These are phyloP conservation scores for Herpailurus yagouaroundi DNA, from an alignment of 2,113 vertebrate genomes.

Conservation along the genomic window DNA sequence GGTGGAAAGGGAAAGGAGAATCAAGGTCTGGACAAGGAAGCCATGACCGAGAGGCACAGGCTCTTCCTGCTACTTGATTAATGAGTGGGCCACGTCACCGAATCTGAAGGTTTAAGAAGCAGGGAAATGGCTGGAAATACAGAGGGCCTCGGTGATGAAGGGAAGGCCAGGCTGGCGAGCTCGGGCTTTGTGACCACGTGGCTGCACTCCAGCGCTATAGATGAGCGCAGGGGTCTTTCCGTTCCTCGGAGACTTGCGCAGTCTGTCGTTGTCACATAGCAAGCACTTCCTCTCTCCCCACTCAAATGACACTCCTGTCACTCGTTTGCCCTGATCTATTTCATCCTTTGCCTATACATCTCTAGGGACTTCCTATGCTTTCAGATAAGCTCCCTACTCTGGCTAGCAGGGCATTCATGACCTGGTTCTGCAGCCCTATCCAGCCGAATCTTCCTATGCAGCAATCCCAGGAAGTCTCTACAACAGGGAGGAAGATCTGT, in stretches of 20 bases:
- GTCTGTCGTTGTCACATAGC: background rate
- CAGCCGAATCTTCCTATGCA: background rate
- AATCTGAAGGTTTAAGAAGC: background rate
- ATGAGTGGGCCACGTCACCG: background rate
- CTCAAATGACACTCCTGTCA: background rate
- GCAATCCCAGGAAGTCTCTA: background rate
- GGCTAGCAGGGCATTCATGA: too few relatives aligned
- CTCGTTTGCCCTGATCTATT: background rate
- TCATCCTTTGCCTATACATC: background rate
- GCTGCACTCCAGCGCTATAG: background rate
- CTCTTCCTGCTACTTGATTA: background rate
- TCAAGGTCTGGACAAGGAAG: background rate
- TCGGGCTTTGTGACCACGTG: background rate
- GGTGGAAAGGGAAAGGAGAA: background rate
- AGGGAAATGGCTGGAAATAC: background rate
- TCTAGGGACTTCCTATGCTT: background rate
- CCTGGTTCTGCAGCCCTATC: accelerated
- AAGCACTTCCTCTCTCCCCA: background rate
- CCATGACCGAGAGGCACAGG: accelerated
- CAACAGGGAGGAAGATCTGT: background rate
- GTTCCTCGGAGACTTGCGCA: background rate
- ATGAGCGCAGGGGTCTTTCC: background rate
- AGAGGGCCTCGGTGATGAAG: background rate
- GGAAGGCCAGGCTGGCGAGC: background rate
- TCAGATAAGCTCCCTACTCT: background rate